Evolutionary conservation across 1,140 invertebrate species (phyloP).

Genomic region (Phocides pigmalion): DNA sequence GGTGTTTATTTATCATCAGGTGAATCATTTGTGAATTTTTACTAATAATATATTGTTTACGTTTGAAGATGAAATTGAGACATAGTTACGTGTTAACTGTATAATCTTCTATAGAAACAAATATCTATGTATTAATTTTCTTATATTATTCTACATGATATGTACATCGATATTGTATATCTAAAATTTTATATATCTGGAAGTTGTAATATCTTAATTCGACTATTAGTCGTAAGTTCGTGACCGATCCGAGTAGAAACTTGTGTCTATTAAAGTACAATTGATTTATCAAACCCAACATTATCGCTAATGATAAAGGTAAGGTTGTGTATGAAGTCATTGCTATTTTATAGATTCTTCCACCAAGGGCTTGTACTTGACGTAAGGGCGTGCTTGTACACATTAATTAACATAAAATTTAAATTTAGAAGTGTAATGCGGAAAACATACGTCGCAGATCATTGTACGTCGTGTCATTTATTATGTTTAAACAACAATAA

Average conservation of each 20-base stretch:
- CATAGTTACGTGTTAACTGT: too few species aligned
- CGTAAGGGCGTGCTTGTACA: slow-evolving; percentile 28
- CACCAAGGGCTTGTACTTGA: slow-evolving; percentile 26
- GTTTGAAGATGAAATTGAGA: too few species aligned
- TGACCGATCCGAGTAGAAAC: slow-evolving; percentile 5
- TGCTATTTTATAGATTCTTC: slow-evolving; percentile 35
- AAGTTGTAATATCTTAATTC: slow-evolving; percentile 12
- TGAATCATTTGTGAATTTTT: too few species aligned
- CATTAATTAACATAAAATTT: slow-evolving; percentile 20
- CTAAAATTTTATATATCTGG: background rate
- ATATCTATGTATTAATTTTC: too few species aligned
- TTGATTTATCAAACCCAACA: slow-evolving; percentile 36
- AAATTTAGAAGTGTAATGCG: slow-evolving; percentile 6
- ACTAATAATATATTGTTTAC: too few species aligned
- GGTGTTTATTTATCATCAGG: too few species aligned
- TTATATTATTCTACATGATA: background rate
- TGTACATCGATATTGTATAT: background rate
- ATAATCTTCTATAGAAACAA: too few species aligned
- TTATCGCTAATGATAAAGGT: slow-evolving; percentile 19
- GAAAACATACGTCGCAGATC: background rate
- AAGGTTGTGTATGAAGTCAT: slow-evolving; percentile 35
- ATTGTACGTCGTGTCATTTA: too few species aligned
- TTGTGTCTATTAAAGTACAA: slow-evolving; percentile 29
- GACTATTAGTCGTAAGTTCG: slow-evolving; percentile 10
- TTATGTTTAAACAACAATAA: too few species aligned